These are phyloP conservation scores for Venturia canescens DNA, from an alignment of 1,140 invertebrate genomes.

Conservation along the genomic window DNA sequence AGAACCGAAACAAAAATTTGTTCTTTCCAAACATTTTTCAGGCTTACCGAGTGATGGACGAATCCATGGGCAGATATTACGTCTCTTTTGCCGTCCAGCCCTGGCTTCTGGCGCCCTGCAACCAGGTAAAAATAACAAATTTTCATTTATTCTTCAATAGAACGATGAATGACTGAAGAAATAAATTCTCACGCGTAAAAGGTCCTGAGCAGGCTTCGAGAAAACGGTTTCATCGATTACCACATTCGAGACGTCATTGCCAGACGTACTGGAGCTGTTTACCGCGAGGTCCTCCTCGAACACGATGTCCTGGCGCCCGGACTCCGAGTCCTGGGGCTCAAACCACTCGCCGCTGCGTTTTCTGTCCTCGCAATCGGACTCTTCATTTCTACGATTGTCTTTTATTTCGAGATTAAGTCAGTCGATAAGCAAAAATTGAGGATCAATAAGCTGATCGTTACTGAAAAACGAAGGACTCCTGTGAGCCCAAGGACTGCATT, in stretches of 20 bases:
- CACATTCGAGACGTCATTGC: conserved; percentile 65
- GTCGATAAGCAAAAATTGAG: conserved; percentile 16
- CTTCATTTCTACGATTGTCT: conserved; percentile 58
- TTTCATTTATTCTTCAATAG: neutral
- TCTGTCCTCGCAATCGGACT: conserved; percentile 58
- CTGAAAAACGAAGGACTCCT: too few species aligned
- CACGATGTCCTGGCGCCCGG: conserved; percentile 59
- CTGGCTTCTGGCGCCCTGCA: conserved; percentile 65
- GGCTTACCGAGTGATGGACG: too few species aligned
- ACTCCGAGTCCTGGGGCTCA: conserved; percentile 58
- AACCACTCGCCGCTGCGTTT: conserved; percentile 68
- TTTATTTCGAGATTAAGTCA: conserved; percentile 62
- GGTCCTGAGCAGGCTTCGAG: conserved; percentile 64
- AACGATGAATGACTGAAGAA: neutral
- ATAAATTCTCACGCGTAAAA: conserved; percentile 37
- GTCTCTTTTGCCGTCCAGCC: conserved; percentile 65
- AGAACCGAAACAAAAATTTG: too few species aligned
- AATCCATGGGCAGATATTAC: conserved; percentile 59
- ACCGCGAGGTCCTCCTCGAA: conserved; percentile 65
- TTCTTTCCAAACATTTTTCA: too few species aligned
- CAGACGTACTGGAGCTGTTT: conserved; percentile 54
- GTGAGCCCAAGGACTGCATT: too few species aligned
- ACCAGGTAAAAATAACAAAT: conserved; percentile 56
- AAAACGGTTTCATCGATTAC: conserved; percentile 62
- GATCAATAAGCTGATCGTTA: neutral